These are phyloP conservation scores for Taenioides sp. DNA, from an alignment of 2,797 vertebrate species.

Conservation along the genomic window DNA sequence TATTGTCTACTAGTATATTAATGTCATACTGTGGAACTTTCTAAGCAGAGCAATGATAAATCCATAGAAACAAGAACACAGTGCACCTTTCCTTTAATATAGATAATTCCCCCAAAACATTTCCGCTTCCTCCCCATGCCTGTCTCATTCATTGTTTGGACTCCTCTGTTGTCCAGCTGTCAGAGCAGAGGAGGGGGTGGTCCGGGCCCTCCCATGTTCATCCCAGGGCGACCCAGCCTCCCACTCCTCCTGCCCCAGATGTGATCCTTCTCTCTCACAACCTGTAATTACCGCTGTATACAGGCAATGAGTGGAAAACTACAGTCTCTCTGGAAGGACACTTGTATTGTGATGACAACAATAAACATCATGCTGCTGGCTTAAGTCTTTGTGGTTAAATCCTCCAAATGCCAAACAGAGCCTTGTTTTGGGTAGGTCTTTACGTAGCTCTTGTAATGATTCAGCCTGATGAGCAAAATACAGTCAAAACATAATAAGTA, in stretches of 20 bases:
- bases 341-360: conserved; percentile 14
- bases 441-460: conserved; percentile 1
- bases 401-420: not conserved
- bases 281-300: conserved; percentile 30
- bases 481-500: not conserved
- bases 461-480: not conserved
- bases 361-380: conserved; percentile 2
- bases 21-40: too few species aligned
- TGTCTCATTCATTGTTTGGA: conserved; percentile 52
- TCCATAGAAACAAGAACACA: too few species aligned
- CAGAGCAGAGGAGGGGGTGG: conserved; percentile 25
- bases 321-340: conserved; percentile 8
- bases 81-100: not conserved
- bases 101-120: conserved; percentile 18
- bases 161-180: conserved; percentile 67
- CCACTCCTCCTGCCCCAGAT: conserved; percentile 30
- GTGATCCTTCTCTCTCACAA: conserved; percentile 13
- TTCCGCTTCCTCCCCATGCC: conserved; percentile 5
- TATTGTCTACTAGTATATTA: too few species aligned
- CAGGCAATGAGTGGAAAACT: not conserved
- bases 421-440: conserved; percentile 5
- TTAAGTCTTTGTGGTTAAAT: not conserved
- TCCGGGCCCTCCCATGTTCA: conserved; percentile 22
- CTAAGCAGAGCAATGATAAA: too few species aligned
- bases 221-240: conserved; percentile 16